Conservation (phyloP, 2,888 invertebrate genomes). For the Busseola fusca region DNA sequence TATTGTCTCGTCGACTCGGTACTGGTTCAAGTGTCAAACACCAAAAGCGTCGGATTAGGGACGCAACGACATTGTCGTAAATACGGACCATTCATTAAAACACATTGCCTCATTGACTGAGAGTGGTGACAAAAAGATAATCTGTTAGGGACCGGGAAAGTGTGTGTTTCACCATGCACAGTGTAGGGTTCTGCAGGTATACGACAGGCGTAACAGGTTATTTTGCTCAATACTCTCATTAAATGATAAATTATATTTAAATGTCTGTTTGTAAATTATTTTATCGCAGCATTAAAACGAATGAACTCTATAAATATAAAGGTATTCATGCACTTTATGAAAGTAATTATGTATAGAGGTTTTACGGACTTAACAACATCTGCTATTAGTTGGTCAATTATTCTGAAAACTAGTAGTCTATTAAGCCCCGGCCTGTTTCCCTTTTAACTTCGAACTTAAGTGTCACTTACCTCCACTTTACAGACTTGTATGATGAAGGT, state of each 20-base stretch:
- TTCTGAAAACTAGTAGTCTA: neutral
- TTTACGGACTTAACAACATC: neutral
- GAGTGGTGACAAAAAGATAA: constrained; percentile 43
- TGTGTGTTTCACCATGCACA: constrained; percentile 7
- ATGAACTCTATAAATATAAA: neutral
- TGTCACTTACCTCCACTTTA: constrained; percentile 15
- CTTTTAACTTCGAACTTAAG: neutral
- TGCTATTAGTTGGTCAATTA: neutral
- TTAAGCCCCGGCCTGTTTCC: neutral
- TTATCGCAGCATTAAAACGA: too few relatives aligned
- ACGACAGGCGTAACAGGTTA: too few relatives aligned
- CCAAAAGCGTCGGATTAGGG: constrained; percentile 67
- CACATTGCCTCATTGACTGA: constrained; percentile 53
- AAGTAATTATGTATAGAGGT: neutral
- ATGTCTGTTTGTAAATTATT: neutral
- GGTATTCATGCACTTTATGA: neutral
- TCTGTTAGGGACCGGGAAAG: constrained; percentile 11
- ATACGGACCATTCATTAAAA: constrained; percentile 52
- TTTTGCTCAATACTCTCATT: neutral
- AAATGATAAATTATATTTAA: neutral
- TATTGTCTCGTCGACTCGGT: constrained; percentile 70
- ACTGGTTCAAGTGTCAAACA: constrained; percentile 79
- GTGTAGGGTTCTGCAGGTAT: neutral
- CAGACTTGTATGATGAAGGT: too few relatives aligned
- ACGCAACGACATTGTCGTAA: constrained; percentile 48